Evolutionary conservation across 2,797 vertebrate genomes (phyloP).

Genomic region (Cheirogaleus major): DNA sequence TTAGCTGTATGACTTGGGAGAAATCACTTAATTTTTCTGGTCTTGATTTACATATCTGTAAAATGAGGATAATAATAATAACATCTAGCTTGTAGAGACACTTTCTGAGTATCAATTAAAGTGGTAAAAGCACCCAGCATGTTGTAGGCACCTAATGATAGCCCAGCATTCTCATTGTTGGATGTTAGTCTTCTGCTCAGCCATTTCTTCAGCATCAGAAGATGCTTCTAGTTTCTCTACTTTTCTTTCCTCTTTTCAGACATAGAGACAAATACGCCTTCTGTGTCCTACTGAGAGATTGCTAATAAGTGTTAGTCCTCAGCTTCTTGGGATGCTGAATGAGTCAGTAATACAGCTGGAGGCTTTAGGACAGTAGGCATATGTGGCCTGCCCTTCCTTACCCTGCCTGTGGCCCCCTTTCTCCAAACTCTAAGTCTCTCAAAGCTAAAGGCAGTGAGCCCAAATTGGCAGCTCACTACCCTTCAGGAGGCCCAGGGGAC

Average conservation of each 20-base stretch:
- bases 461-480: neutral
- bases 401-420: neutral
- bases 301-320: neutral
- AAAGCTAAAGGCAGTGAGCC: neutral
- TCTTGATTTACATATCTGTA: slow-evolving; percentile 27
- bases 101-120: neutral
- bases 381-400: neutral
- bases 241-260: neutral
- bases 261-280: neutral
- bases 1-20: neutral
- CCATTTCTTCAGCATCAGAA: neutral
- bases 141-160: neutral
- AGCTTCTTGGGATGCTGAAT: neutral
- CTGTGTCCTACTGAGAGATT: neutral
- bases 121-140: neutral
- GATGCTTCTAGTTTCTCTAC: neutral
- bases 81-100: neutral
- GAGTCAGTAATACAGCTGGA: neutral
- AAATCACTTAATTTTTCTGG: neutral
- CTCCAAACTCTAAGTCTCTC: neutral
- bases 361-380: neutral
- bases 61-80: neutral
- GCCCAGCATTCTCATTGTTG: neutral
- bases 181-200: neutral
- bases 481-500: neutral